Evolutionary conservation across 2,888 invertebrate genomes (phyloP).

Genomic region (Melieria crassipennis): DNA sequence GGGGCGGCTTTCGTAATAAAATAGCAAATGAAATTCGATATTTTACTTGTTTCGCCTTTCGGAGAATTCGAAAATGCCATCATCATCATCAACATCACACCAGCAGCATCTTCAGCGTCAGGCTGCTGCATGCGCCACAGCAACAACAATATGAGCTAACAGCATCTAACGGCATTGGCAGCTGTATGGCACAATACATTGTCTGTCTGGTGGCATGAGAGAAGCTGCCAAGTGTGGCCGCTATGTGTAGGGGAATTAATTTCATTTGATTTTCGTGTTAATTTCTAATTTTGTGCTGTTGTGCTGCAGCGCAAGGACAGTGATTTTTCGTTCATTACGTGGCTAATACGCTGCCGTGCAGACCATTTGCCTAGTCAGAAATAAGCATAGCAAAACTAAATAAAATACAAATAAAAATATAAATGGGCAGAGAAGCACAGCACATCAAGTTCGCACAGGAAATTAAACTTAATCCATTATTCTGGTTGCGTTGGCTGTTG

Average conservation of each 20-base stretch:
- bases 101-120: background rate
- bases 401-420: too few species aligned
- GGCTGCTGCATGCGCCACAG: background rate
- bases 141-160: slow-evolving; percentile 1
- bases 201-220: too few species aligned
- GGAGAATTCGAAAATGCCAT: slow-evolving; percentile 2
- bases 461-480: too few species aligned
- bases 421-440: too few species aligned
- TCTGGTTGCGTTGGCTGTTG: too few species aligned
- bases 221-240: background rate
- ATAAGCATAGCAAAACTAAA: too few species aligned
- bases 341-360: too few species aligned
- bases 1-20: background rate
- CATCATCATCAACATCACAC: background rate
- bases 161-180: slow-evolving; percentile 3
- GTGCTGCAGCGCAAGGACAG: background rate
- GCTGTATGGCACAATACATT: too few species aligned
- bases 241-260: slow-evolving; percentile 20
- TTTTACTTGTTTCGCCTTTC: background rate
- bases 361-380: too few species aligned
- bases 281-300: slow-evolving; percentile 31
- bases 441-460: too few species aligned
- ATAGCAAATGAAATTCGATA: slow-evolving; percentile 17
- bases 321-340: too few species aligned
- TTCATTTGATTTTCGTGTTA: slow-evolving; percentile 30